Conservation (phyloP, 2,888 invertebrate genomes). For the Tetragonula carbonaria region DNA sequence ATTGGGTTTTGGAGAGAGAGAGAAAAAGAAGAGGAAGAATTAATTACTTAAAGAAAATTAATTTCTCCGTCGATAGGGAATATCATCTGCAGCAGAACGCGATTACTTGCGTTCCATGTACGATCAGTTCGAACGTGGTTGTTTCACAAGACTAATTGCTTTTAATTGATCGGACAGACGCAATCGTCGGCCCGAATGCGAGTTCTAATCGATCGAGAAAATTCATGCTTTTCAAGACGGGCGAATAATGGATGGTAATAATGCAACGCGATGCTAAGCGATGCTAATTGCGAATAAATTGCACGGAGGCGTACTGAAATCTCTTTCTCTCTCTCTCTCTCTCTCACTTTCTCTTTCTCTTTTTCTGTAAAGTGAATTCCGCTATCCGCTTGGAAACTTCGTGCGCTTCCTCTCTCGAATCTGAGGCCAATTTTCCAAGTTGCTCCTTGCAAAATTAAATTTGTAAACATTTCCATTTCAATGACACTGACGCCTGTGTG, state of each 20-base stretch:
- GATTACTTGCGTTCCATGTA: background rate
- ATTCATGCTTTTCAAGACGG: background rate
- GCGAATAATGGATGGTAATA: conserved; percentile 3
- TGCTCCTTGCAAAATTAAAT: too few relatives aligned
- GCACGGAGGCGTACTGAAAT: conserved; percentile 17
- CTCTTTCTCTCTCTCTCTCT: background rate
- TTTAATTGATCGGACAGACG: conserved; percentile 5
- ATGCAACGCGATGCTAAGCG: conserved; percentile 10
- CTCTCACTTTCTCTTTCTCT: too few relatives aligned
- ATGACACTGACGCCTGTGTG: too few relatives aligned
- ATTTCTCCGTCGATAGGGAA: too few relatives aligned
- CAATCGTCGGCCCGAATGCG: background rate
- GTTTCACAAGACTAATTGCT: conserved; percentile 7
- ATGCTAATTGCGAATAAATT: conserved; percentile 25
- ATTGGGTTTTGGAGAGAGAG: too few relatives aligned
- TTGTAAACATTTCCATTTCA: too few relatives aligned
- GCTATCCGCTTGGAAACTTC: background rate
- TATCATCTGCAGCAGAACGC: too few relatives aligned
- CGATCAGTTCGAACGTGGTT: background rate
- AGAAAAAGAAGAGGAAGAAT: too few relatives aligned
- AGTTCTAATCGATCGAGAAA: conserved; percentile 4
- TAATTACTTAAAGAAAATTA: too few relatives aligned
- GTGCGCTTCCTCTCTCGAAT: background rate
- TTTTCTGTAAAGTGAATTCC: background rate
- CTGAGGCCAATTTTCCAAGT: background rate